Conservation (phyloP, 2,888 invertebrate species). For the Dastarcus helophoroides region DNA sequence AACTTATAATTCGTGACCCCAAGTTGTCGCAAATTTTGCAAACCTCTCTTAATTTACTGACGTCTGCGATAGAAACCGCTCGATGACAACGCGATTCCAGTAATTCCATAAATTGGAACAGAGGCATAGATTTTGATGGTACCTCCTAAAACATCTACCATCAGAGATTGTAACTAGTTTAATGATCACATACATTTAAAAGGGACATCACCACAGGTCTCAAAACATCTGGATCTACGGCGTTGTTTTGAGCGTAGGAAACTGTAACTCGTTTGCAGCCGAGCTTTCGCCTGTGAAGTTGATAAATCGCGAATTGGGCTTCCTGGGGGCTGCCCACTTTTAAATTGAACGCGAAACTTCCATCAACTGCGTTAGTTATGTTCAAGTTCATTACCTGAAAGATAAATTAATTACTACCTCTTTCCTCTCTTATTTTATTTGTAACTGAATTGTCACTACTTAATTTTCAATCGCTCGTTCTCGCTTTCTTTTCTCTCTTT, state of each 20-base stretch:
- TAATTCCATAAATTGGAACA: slow-evolving; percentile 72
- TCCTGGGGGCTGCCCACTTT: slow-evolving; percentile 54
- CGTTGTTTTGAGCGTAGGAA: slow-evolving; percentile 51
- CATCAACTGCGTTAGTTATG: slow-evolving; percentile 53
- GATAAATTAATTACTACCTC: too few relatives aligned
- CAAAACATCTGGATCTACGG: slow-evolving; percentile 52
- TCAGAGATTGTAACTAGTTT: too few relatives aligned
- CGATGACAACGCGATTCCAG: slow-evolving; percentile 72
- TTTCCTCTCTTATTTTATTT: too few relatives aligned
- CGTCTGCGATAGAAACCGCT: slow-evolving; percentile 58
- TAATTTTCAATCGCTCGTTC: too few relatives aligned
- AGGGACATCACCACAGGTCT: slow-evolving; percentile 61
- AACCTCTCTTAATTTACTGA: slow-evolving; percentile 65
- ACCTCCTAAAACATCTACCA: slow-evolving; percentile 62
- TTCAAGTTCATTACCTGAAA: slow-evolving; percentile 47
- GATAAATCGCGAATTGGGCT: slow-evolving; percentile 64
- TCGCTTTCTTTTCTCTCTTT: too few relatives aligned
- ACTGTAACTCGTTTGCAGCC: slow-evolving; percentile 73
- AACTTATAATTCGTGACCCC: slow-evolving; percentile 57
- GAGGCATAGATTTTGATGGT: slow-evolving; percentile 59
- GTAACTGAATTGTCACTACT: too few relatives aligned
- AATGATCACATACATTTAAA: slow-evolving; percentile 39
- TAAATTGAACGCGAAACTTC: slow-evolving; percentile 57
- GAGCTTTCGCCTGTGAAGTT: slow-evolving; percentile 70
- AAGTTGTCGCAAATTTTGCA: slow-evolving; percentile 62